Conservation (phyloP, 2,797 vertebrate genomes). For the Geotrypetes seraphini region DNA sequence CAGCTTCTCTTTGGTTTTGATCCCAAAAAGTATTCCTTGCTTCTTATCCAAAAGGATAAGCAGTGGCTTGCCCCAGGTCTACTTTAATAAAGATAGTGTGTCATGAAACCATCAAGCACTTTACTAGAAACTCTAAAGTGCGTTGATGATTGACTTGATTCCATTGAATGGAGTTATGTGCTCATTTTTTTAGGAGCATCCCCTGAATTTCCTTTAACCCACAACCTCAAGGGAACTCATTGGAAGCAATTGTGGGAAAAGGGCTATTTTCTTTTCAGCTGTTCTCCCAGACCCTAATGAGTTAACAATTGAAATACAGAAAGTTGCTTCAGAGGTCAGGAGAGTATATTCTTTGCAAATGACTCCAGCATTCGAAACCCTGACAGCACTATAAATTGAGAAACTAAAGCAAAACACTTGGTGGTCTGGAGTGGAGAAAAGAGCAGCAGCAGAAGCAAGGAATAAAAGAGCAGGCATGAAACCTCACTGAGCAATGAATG, state of each 20-base stretch:
- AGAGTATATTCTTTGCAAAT: conserved; percentile 64
- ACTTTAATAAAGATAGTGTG: too few relatives aligned
- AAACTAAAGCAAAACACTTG: conserved; percentile 57
- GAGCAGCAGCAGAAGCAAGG: conserved; percentile 36
- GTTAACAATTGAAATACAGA: conserved; percentile 72
- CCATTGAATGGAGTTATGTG: too few relatives aligned
- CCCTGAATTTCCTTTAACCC: conserved; percentile 30
- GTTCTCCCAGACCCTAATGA: conserved; percentile 54
- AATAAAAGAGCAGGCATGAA: conserved; percentile 46
- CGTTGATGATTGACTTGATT: too few relatives aligned
- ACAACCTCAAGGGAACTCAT: conserved; percentile 23
- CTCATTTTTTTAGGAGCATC: conserved; percentile 20
- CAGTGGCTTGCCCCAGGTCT: too few relatives aligned
- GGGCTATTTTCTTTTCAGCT: conserved; percentile 51
- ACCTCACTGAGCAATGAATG: conserved; percentile 34
- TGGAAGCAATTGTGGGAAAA: conserved; percentile 71
- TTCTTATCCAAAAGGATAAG: too few relatives aligned
- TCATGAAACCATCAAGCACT: too few relatives aligned
- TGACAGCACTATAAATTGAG: conserved; percentile 82
- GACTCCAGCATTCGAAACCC: conserved; percentile 71
- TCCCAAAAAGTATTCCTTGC: too few relatives aligned
- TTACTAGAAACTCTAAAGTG: too few relatives aligned
- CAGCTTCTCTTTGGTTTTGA: too few relatives aligned
- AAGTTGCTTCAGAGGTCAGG: conserved; percentile 61
- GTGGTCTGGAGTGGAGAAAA: conserved; percentile 61